Conservation (phyloP, 1,140 invertebrate species). For the Drosophila sproati region DNA sequence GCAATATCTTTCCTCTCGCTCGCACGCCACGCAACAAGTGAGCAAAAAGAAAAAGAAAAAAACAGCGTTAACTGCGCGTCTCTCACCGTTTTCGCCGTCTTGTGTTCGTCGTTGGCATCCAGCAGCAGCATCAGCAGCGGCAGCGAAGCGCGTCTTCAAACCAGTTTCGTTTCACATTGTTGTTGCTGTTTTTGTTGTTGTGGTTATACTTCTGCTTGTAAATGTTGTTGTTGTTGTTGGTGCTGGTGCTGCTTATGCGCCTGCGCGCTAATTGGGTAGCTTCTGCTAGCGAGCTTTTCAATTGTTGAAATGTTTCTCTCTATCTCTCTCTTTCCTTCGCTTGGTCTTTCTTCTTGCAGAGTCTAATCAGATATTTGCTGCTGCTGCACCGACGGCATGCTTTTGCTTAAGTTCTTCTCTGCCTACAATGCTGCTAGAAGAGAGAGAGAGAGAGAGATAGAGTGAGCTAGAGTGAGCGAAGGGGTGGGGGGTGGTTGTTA, state of each 20-base stretch:
- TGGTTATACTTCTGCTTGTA: conserved; percentile 4
- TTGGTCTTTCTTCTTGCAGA: not conserved
- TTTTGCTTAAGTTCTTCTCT: conserved; percentile 46
- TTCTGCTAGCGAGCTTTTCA: conserved; percentile 31
- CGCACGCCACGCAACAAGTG: conserved; percentile 51
- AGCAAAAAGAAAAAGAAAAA: conserved; percentile 27
- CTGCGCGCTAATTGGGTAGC: conserved; percentile 69
- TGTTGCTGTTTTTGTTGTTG: conserved; percentile 36
- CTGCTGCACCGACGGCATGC: not conserved
- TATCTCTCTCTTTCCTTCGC: not conserved
- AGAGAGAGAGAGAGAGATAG: not conserved
- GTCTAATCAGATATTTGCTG: conserved; percentile 3
- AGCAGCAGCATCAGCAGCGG: conserved; percentile 42
- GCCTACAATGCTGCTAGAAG: not conserved
- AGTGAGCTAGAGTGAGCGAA: conserved; percentile 3
- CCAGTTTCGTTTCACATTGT: conserved; percentile 59
- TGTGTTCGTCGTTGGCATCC: conserved; percentile 16
- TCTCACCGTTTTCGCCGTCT: conserved; percentile 24
- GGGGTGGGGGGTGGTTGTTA: not conserved
- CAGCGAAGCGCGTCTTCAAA: conserved; percentile 68
- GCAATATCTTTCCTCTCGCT: conserved; percentile 64
- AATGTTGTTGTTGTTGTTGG: conserved; percentile 26
- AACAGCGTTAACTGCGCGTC: conserved; percentile 9
- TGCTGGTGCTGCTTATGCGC: conserved; percentile 53
- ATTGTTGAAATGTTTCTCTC: conserved; percentile 6